Evolutionary conservation across 2,797 vertebrate genomes (phyloP).

Genomic region (Ciconia nigra): DNA sequence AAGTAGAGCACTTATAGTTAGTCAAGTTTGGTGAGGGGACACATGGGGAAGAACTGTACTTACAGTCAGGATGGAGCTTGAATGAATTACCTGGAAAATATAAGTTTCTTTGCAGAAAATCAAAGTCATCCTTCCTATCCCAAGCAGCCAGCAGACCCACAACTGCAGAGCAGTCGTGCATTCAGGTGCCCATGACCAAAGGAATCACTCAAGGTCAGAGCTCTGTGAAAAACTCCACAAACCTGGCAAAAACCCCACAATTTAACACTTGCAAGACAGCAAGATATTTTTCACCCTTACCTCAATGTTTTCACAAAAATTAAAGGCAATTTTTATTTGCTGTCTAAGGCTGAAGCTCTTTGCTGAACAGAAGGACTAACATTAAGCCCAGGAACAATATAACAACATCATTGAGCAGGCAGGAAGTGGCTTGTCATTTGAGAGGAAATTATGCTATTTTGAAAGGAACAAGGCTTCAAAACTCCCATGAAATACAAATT

Average conservation of each 20-base stretch:
- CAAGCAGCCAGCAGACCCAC: neutral
- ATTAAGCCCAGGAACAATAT: neutral
- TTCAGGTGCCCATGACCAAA: neutral
- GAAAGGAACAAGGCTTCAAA: neutral
- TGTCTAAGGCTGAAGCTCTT: neutral
- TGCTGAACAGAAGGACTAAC: neutral
- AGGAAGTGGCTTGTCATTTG: neutral
- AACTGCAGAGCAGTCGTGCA: neutral
- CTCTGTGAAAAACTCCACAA: neutral
- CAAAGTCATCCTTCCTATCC: neutral
- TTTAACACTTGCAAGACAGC: conserved; percentile 23
- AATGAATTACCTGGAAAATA: neutral
- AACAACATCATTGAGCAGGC: neutral
- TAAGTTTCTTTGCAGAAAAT: neutral
- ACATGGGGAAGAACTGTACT: neutral
- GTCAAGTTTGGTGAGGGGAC: neutral
- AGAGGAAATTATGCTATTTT: neutral
- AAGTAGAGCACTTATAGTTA: neutral
- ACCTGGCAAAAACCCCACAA: neutral
- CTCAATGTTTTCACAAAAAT: neutral
- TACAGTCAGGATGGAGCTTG: neutral
- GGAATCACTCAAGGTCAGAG: neutral
- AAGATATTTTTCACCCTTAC: conserved; percentile 4
- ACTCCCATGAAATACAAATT: neutral
- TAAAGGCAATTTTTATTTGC: neutral